Conservation (phyloP, 2,797 vertebrate species). For the Xiphorhynchus erythropygius region DNA sequence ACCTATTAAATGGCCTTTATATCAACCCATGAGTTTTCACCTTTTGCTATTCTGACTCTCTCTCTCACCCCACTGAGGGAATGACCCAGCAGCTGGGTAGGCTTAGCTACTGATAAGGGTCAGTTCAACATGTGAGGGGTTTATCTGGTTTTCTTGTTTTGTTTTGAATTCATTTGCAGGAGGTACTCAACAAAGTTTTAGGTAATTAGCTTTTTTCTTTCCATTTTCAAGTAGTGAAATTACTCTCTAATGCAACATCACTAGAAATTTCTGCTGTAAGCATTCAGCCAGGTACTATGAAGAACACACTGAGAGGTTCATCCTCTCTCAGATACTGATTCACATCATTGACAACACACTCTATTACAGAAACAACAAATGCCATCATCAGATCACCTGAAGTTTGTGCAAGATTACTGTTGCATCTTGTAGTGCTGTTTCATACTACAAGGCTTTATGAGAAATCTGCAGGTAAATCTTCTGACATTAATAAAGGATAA, state of each 20-base stretch:
- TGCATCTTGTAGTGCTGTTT: background rate
- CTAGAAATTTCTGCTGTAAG: background rate
- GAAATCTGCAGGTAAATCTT: background rate
- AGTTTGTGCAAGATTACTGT: background rate
- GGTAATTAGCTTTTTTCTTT: background rate
- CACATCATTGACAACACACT: background rate
- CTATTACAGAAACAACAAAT: background rate
- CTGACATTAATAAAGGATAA: background rate
- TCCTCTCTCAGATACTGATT: background rate
- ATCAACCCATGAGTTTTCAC: accelerated
- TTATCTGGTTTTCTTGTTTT: background rate
- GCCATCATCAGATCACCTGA: background rate
- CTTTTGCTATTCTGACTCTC: background rate
- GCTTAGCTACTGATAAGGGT: background rate
- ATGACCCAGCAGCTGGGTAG: accelerated
- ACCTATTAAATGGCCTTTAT: background rate
- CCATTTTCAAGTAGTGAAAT: background rate
- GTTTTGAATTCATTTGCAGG: background rate
- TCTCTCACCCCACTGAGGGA: background rate
- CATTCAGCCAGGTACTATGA: background rate
- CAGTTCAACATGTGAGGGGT: accelerated
- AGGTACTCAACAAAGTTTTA: background rate
- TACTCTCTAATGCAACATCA: background rate
- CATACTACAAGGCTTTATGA: background rate
- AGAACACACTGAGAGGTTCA: background rate